phyloP scores from a whole-genome alignment of 2,113 vertebrate genomes.

The Chloropsis hardwickii region DNA sequence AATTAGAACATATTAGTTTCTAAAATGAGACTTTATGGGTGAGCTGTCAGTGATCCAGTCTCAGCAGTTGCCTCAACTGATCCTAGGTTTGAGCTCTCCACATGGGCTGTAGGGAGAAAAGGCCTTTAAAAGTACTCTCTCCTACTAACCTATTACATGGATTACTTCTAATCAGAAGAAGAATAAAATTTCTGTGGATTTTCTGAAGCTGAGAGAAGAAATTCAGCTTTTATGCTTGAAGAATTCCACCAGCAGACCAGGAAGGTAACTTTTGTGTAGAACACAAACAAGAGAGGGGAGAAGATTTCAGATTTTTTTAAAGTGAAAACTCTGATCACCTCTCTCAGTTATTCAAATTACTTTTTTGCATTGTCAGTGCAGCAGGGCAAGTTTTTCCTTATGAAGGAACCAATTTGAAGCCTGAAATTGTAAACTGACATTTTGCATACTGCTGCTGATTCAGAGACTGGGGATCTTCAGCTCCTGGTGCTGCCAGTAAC shows the following conservation, averaged over 20 bases:
- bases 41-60: not conserved
- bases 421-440: slow-evolving; percentile 7
- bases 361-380: not conserved
- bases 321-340: not conserved
- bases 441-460: not conserved
- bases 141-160: not conserved
- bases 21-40: not conserved
- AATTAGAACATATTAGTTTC: not conserved
- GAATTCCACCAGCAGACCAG: not conserved
- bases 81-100: not conserved
- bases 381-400: not conserved
- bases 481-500: not conserved
- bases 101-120: not conserved
- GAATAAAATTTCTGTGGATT: not conserved
- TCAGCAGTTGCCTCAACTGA: not conserved
- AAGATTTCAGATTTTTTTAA: not conserved
- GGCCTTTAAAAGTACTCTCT: not conserved
- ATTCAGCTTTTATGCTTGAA: not conserved
- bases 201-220: not conserved
- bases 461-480: not conserved
- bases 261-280: not conserved
- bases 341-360: not conserved
- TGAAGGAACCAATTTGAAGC: not conserved
- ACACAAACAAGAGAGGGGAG: not conserved
- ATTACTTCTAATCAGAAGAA: not conserved